phyloP scores from a whole-genome alignment of 2,797 vertebrate genomes.

The Ctenopoma kingsleyae region DNA sequence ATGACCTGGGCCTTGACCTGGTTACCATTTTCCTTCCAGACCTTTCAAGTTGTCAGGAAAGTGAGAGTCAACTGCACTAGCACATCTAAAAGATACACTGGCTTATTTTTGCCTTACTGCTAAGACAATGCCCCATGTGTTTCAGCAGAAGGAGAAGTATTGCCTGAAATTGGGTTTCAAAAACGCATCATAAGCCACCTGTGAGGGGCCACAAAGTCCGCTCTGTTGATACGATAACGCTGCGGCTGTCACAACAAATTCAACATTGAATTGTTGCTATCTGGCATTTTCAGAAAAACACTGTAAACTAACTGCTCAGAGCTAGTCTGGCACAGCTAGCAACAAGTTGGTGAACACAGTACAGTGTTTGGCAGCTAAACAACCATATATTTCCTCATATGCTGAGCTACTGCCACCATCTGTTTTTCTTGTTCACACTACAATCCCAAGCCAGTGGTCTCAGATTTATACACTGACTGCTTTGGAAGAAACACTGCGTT shows the following conservation, averaged over 20 bases:
- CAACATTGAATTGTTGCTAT: background rate
- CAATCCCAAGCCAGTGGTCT: no score
- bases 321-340: no score
- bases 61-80: background rate
- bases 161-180: background rate
- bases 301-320: no score
- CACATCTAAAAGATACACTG: background rate
- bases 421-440: no score
- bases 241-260: background rate
- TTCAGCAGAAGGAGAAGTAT: background rate
- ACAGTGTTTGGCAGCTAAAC: no score
- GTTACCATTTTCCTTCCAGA: background rate
- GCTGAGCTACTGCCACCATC: no score
- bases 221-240: background rate
- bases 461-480: no score
- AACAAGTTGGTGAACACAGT: no score
- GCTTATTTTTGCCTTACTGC: background rate
- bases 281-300: background rate
- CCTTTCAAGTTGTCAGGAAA: no score
- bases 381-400: no score
- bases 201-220: background rate
- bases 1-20: no score
- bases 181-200: background rate
- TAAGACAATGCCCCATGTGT: background rate
- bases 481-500: no score